Conservation (phyloP, 2,797 vertebrate genomes). For the Xyrichtys novacula region DNA sequence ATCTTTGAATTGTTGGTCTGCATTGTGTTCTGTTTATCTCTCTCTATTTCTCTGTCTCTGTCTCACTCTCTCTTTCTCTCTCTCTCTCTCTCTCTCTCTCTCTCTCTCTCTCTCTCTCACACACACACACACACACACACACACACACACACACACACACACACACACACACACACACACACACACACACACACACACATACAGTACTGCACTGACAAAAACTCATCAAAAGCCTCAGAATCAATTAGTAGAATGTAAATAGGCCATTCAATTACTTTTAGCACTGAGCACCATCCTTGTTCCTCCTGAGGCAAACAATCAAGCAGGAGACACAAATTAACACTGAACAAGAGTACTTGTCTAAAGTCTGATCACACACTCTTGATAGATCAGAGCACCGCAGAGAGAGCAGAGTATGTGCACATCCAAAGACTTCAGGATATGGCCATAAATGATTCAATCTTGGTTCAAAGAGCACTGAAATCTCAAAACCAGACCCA, state of each 20-base stretch:
- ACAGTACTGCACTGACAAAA: slow-evolving; percentile 16
- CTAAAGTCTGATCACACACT: slow-evolving; percentile 50
- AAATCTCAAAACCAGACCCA: too few species aligned
- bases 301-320: slow-evolving; percentile 78
- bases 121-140: slow-evolving; percentile 1
- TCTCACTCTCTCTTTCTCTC: too few species aligned
- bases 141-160: not conserved
- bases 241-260: slow-evolving; percentile 78
- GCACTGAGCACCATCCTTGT: slow-evolving; percentile 37
- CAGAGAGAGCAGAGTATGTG: not conserved
- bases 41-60: not conserved
- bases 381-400: slow-evolving; percentile 31
- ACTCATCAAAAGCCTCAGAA: slow-evolving; percentile 61
- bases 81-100: too few species aligned
- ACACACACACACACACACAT: too few species aligned
- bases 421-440: not conserved
- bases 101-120: not conserved
- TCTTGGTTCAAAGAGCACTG: too few species aligned
- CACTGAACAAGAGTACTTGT: slow-evolving; percentile 68
- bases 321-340: slow-evolving; percentile 75
- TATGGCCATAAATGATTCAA: not conserved
- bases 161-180: slow-evolving; percentile 8
- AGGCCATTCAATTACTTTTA: slow-evolving; percentile 75
- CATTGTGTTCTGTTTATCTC: slow-evolving; percentile 8
- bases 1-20: not conserved